A percentile compares a stretch with the other conserved stretches of the same genome.
Evolutionary conservation across 2,888 invertebrate species (phyloP).

Genomic region (Smittia sp.): DNA sequence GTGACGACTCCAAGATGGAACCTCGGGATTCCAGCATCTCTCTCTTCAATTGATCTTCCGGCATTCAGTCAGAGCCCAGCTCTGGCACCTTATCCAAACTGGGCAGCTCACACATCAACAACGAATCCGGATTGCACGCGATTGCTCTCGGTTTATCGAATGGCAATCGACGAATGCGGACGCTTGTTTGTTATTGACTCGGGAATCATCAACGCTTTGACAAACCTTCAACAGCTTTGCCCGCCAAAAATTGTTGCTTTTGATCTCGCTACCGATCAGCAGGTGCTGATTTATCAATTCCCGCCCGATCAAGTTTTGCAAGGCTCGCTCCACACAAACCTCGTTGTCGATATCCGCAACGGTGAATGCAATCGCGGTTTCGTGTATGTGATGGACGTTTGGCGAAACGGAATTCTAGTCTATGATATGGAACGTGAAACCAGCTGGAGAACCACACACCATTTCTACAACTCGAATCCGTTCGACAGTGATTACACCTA

Average conservation of each 20-base stretch:
- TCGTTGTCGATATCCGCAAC: slow-evolving; percentile 59
- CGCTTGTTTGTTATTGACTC: slow-evolving; percentile 79
- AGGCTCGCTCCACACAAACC: slow-evolving; percentile 60
- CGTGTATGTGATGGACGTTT: slow-evolving; percentile 65
- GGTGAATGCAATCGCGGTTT: slow-evolving; percentile 59
- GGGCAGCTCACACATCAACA: slow-evolving; percentile 55
- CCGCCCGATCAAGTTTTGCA: slow-evolving; percentile 65
- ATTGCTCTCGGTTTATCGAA: slow-evolving; percentile 73
- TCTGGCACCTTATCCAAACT: slow-evolving; percentile 71
- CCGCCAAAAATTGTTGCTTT: slow-evolving; percentile 72
- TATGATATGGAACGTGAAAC: slow-evolving; percentile 49
- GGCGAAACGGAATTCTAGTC: slow-evolving; percentile 58
- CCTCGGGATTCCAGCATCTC: slow-evolving; percentile 65
- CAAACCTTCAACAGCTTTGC: slow-evolving; percentile 66
- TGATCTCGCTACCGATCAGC: slow-evolving; percentile 64
- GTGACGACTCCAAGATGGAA: slow-evolving; percentile 76
- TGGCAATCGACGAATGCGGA: slow-evolving; percentile 70
- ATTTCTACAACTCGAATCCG: slow-evolving; percentile 51
- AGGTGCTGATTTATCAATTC: slow-evolving; percentile 63
- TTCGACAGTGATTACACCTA: slow-evolving; percentile 68
- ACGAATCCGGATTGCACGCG: slow-evolving; percentile 60
- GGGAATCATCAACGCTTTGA: slow-evolving; percentile 69
- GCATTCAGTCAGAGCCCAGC: slow-evolving; percentile 61
- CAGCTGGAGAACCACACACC: slow-evolving; percentile 52
- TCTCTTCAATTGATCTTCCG: slow-evolving; percentile 54